These are phyloP conservation scores for Branchellion lobata DNA, from an alignment of 2,888 invertebrate genomes.

Conservation along the genomic window DNA sequence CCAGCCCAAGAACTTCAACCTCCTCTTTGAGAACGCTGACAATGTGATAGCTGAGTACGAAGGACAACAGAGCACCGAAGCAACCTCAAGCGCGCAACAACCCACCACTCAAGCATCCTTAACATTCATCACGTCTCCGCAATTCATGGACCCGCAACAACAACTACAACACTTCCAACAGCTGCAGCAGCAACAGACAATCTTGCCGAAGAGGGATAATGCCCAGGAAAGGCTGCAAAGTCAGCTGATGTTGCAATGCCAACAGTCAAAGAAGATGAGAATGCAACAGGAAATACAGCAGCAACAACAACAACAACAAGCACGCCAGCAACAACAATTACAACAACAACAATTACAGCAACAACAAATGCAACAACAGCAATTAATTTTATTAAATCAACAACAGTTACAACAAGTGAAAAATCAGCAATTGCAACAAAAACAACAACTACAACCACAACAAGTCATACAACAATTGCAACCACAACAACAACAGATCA, in stretches of 20 bases:
- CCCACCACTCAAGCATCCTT: not conserved
- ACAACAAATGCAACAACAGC: conserved; percentile 9
- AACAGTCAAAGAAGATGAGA: not conserved
- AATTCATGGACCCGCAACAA: conserved; percentile 6
- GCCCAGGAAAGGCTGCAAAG: conserved; percentile 2
- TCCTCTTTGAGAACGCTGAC: not conserved
- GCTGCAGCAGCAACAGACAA: not conserved
- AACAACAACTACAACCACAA: conserved; percentile 12
- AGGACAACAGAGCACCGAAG: not conserved
- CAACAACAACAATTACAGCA: conserved; percentile 1
- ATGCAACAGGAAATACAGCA: not conserved
- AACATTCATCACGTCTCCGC: not conserved
- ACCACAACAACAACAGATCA: not conserved
- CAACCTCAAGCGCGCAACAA: not conserved
- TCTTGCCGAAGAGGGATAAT: not conserved
- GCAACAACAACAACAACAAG: conserved; percentile 16
- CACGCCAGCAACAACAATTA: not conserved
- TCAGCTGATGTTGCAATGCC: not conserved
- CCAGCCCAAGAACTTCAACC: conserved; percentile 8
- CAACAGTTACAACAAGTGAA: not conserved
- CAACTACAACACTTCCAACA: conserved; percentile 4
- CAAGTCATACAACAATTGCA: not conserved
- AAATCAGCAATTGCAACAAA: not conserved
- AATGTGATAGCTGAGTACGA: not conserved
- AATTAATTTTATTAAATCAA: not conserved